Percentiles rank a stretch among this genome's conserved stretches.
These are phyloP conservation scores for Apostichopus parvimensis DNA, from an alignment of 35 echinoderm and acorn worm genomes.

Conservation along the genomic window DNA sequence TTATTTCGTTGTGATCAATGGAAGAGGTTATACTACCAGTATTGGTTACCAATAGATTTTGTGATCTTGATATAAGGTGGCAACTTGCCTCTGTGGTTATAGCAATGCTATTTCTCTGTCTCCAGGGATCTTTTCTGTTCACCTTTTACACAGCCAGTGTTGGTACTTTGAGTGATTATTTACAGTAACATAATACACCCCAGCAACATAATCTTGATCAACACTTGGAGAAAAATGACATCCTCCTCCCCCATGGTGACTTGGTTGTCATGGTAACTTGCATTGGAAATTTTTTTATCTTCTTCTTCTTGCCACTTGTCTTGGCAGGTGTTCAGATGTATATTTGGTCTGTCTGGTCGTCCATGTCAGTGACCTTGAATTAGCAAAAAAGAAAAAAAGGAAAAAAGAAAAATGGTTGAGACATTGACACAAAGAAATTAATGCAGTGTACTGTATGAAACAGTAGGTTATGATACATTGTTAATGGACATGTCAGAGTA, in stretches of 20 bases:
- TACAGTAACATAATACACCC: slow-evolving; percentile 5
- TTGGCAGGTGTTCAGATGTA: background rate
- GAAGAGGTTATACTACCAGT: background rate
- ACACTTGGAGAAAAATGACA: slow-evolving; percentile 13
- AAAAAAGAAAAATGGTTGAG: too few relatives aligned
- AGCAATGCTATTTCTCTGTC: background rate
- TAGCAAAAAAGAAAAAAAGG: too few relatives aligned
- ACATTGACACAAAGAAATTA: too few relatives aligned
- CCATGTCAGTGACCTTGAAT: background rate
- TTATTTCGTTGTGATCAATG: too few relatives aligned
- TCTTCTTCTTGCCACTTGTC: background rate
- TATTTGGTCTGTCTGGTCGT: background rate
- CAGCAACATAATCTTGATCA: slow-evolving; percentile 3
- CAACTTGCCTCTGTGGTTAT: background rate
- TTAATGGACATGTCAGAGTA: too few relatives aligned
- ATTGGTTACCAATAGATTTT: background rate
- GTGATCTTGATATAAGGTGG: background rate
- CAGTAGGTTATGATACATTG: too few relatives aligned
- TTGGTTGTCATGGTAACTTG: background rate
- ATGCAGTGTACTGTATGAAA: too few relatives aligned
- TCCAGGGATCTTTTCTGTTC: background rate
- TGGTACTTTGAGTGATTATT: background rate
- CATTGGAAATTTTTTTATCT: background rate
- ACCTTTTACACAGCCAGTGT: background rate
- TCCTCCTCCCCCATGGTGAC: slow-evolving; percentile 14